phyloP scores from a whole-genome alignment of 2,113 vertebrate species.

The Polyodon spathula region DNA sequence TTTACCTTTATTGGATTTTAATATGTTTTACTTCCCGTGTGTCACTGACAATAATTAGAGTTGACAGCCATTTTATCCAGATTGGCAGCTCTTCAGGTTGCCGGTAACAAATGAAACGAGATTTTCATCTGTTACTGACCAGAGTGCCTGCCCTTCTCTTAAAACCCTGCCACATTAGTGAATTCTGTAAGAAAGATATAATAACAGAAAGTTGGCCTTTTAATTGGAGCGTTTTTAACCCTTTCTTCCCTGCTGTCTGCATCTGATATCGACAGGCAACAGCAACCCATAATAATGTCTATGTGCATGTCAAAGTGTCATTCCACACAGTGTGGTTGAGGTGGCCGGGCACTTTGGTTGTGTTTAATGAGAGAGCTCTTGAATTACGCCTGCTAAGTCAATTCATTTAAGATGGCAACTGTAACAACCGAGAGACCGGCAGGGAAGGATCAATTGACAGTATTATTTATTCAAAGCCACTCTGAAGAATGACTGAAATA shows the following conservation, averaged over 20 bases:
- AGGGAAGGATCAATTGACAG: too few species aligned
- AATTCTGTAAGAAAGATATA: not conserved
- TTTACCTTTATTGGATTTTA: not conserved
- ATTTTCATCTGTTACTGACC: not conserved
- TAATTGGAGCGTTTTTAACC: not conserved
- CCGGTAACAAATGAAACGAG: not conserved
- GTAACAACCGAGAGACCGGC: too few species aligned
- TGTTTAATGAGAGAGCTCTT: too few species aligned
- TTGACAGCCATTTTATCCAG: not conserved
- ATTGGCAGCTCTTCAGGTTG: not conserved
- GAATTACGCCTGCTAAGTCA: too few species aligned
- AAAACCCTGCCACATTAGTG: not conserved
- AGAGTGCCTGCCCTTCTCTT: not conserved
- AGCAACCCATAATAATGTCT: too few species aligned
- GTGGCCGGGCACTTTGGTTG: too few species aligned
- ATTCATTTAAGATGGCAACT: too few species aligned
- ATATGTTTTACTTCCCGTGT: constrained; percentile 1
- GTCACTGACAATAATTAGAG: not conserved
- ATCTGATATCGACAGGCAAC: too few species aligned
- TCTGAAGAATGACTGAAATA: too few species aligned
- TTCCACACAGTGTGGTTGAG: too few species aligned
- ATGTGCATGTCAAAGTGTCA: too few species aligned
- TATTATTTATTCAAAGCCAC: too few species aligned
- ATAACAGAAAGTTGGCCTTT: not conserved
- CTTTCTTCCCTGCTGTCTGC: not conserved